Base-by-base conservation (phyloP, 2,888 invertebrate genomes). In the Poecilobothrus nobilitatus region DNA sequence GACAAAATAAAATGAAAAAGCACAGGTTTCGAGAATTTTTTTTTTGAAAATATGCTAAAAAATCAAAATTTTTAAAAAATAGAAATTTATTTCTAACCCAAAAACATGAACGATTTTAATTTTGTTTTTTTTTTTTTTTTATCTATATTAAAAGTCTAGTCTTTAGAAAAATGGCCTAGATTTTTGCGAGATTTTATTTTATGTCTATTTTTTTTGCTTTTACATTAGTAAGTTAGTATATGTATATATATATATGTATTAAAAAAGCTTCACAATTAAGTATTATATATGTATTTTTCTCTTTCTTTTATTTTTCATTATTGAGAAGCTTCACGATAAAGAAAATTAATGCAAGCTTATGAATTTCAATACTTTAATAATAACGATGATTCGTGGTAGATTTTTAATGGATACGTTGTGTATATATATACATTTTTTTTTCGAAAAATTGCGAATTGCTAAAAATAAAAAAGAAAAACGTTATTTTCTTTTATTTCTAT, bases 91-190 rank as follows among this genome's bases (percentile, higher is more conserved):
- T 41, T 15, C 9, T 12, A 41, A 41, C 9, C 41, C 12, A 41
- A 41, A 41, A 41, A 41, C 9, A 15, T 41, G 15, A 41, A 41
- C 9, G 15, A 12, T 9, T 41, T 41, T 41, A 12, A 53, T 53
- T 53, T 53, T 53, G 15, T 15, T 9, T n/a, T 53, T 37, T n/a
- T 37, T 37, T n/a, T n/a, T n/a, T n/a, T n/a, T n/a, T n/a, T n/a
- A n/a, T 18, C 15, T 18, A 18, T 53, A 18, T 18, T n/a, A 12
- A 9, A 53, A 53, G 53, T 53, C 53, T 53, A 53, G 53, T 53
- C 53, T 53, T 53, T 53, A 53, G 53, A 18, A 53, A 53, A 53
- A 18, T 53, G 53, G 53, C 53, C 53, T 53, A 53, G 53, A 53
- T 53, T 53, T 53, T 53, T 15, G n/a, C 18, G 53, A 15, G 9